These are phyloP conservation scores for Murina feae DNA, from an alignment of 2,113 vertebrate genomes.

Conservation along the genomic window DNA sequence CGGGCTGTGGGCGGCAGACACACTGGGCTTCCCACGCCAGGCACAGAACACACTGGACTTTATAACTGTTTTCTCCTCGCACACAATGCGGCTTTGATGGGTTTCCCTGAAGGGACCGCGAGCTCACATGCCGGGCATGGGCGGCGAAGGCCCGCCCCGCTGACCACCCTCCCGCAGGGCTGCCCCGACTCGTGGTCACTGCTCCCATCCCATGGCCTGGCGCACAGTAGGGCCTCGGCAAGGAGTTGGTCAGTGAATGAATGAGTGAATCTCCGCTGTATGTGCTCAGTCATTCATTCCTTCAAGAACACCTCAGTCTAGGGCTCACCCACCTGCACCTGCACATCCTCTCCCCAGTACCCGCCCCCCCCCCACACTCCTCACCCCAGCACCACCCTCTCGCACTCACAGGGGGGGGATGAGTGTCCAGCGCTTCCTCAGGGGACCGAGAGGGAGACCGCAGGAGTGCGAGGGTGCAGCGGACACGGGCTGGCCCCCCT, in stretches of 20 bases:
- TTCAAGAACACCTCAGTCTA: background rate
- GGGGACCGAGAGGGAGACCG: fast-evolving
- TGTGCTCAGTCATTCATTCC: background rate
- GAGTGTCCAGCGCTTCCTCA: background rate
- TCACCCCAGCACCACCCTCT: background rate
- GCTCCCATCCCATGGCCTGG: background rate
- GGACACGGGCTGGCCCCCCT: background rate
- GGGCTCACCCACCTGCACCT: background rate
- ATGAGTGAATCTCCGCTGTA: background rate
- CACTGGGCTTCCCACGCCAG: background rate
- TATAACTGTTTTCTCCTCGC: background rate
- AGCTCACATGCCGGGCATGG: background rate
- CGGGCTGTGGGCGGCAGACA: background rate
- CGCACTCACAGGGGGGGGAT: background rate
- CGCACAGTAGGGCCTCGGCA: background rate
- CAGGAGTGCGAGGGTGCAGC: fast-evolving
- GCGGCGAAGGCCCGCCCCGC: constrained; percentile 10
- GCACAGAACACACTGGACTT: background rate
- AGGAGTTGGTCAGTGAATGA: background rate
- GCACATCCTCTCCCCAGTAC: too few relatives aligned
- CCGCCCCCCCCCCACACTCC: fast-evolving
- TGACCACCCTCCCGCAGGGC: background rate
- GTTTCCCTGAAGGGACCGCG: background rate
- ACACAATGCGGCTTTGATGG: background rate
- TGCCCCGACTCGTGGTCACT: background rate